phyloP scores from a whole-genome alignment of 2,797 vertebrate species.

The Natrix natrix region DNA sequence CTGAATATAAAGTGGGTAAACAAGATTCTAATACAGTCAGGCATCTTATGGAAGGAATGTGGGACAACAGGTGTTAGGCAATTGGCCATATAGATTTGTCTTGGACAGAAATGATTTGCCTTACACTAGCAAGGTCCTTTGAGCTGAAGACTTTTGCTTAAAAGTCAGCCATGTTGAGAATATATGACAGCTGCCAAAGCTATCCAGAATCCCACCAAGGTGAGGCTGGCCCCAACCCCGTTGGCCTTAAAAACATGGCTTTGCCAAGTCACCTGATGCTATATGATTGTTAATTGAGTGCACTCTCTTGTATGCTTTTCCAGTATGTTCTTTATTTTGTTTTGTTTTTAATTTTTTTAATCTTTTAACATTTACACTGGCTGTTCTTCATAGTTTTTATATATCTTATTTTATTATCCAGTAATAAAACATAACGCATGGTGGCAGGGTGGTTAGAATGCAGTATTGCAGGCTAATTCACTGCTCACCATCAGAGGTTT shows the following conservation, averaged over 20 bases:
- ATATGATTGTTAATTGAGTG: not conserved
- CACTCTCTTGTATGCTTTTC: not conserved
- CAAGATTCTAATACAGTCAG: not conserved
- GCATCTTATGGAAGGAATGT: conserved; percentile 13
- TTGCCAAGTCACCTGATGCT: not conserved
- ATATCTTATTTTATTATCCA: not conserved
- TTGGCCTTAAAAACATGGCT: not conserved
- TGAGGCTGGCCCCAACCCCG: not conserved
- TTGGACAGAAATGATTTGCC: conserved; percentile 15
- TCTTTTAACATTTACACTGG: not conserved
- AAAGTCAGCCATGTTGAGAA: not conserved
- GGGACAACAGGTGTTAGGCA: not conserved
- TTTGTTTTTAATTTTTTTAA: not conserved
- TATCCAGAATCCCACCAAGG: not conserved
- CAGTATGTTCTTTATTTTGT: not conserved
- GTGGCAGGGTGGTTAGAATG: not conserved
- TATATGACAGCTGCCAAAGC: not conserved
- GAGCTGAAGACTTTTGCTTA: conserved; percentile 20
- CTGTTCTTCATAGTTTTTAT: not conserved
- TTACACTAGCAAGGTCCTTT: not conserved
- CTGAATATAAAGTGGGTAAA: not conserved
- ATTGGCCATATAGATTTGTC: not conserved
- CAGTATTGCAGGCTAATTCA: not conserved
- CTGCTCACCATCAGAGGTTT: not conserved
- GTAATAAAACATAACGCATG: not conserved